Percentiles rank a stretch among this genome's conserved stretches.
These are phyloP conservation scores for Epiblema foenella DNA, from an alignment of 2,888 invertebrate genomes.

Conservation along the genomic window DNA sequence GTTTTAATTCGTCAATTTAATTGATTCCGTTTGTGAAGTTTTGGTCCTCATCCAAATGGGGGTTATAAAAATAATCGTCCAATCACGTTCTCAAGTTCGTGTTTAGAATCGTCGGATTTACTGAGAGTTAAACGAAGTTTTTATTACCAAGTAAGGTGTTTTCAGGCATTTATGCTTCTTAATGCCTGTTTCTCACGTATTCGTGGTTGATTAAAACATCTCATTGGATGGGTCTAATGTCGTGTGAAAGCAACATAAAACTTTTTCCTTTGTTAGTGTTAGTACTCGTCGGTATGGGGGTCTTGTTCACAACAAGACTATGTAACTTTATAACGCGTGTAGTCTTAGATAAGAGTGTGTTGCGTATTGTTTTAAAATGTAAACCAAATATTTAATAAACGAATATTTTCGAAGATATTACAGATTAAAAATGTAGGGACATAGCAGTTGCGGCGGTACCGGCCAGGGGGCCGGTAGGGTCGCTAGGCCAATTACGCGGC, in stretches of 20 bases:
- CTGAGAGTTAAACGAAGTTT: neutral
- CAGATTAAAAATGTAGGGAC: no score
- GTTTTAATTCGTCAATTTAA: no score
- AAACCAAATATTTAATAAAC: no score
- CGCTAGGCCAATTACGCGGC: no score
- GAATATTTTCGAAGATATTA: no score
- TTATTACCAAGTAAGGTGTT: neutral
- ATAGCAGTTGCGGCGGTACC: no score
- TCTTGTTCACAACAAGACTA: neutral
- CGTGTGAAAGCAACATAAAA: constrained; percentile 5
- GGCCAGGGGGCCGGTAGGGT: no score
- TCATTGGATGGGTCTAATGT: neutral
- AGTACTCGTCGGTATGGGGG: neutral
- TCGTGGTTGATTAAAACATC: constrained; percentile 12
- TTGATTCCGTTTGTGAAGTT: no score
- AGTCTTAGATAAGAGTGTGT: no score
- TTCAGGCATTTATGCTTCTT: neutral
- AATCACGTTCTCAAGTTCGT: constrained; percentile 12
- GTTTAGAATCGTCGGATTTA: constrained; percentile 1
- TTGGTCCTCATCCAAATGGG: no score
- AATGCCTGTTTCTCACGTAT: constrained; percentile 1
- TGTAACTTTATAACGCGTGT: no score
- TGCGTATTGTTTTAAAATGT: no score
- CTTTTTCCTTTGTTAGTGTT: constrained; percentile 1
- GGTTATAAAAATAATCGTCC: neutral